Evolutionary conservation across 2,113 vertebrate genomes (phyloP), one percentile per base, ranked within the genome.

Genomic region (Lates calcarifer): DNA sequence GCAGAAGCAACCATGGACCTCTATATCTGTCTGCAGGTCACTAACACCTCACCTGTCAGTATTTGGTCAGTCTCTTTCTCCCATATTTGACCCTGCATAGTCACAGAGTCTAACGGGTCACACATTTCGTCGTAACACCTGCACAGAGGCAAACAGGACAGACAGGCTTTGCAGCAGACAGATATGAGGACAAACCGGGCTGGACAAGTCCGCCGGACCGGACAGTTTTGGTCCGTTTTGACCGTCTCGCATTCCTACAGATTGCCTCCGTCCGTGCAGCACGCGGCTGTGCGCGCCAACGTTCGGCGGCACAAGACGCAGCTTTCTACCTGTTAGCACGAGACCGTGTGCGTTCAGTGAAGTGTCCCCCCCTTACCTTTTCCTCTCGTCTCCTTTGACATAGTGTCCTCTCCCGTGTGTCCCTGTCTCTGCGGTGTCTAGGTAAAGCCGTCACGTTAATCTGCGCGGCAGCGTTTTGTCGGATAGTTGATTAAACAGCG

Each of bases 311-410:
- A 64, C 45, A 28, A 79, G 81, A 77, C 58, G 72, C 70, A 39
- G 47, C n/a, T 60, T 62, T 71, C 81, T 91, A 93, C 94, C 94
- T 93, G 87, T 94, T 93, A 79, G 85, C 88, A 67, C 72, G 26
- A 72, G 62, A 77, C 33, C 37, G 33, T 33, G 33, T 33, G 37
- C 53, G 3, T 20, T 56, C 9, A 26, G 33, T 26, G 14, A 3
- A 3, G 49, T 2, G 67, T 64, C 65, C 57, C 22, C 91, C 47
- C 20, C 90, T 92, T 91, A 95, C 95, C 95, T 93, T 65, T 94
- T 12, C 92, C 91, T 82, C 91, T 84, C 51, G 89, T 60, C 70
- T 95, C 94, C 74, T 90, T 94, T 81, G 95, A 93, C 95, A 96
- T 96, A 56, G 75, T 90, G 91, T 90, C 86, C 84, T 81, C 79